Conservation (phyloP, 2,797 vertebrate species). For the Pogoniulus pusillus region DNA sequence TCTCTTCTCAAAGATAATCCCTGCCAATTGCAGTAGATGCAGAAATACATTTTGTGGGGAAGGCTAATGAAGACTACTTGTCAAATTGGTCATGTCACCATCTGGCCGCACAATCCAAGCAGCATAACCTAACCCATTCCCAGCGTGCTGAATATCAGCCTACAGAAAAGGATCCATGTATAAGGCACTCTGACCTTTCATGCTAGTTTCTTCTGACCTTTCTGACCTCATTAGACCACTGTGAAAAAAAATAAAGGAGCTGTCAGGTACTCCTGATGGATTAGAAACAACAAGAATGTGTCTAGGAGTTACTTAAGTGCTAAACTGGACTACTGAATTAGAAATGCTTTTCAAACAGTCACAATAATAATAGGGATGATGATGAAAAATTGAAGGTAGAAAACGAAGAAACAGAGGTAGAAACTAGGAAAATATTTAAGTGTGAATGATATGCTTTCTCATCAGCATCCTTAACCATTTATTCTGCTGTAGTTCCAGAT, state of each 20-base stretch:
- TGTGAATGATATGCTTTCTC: background rate
- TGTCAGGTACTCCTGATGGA: constrained; percentile 21
- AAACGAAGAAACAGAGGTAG: background rate
- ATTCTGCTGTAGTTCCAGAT: background rate
- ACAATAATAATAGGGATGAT: background rate
- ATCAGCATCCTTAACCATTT: background rate
- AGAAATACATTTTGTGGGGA: constrained; percentile 56
- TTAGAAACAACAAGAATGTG: constrained; percentile 55
- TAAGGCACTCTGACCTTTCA: constrained; percentile 52
- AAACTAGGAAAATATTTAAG: background rate
- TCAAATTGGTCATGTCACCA: constrained; percentile 65
- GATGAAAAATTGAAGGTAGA: background rate
- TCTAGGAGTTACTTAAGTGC: constrained; percentile 5
- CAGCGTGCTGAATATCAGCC: constrained; percentile 43
- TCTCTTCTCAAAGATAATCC: constrained; percentile 47
- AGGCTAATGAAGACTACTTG: constrained; percentile 61
- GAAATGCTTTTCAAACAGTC: constrained; percentile 25
- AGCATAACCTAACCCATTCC: constrained; percentile 7
- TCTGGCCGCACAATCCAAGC: constrained; percentile 48
- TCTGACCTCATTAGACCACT: constrained; percentile 54
- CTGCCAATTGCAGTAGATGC: constrained; percentile 49
- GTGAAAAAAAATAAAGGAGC: constrained; percentile 38
- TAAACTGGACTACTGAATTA: constrained; percentile 9
- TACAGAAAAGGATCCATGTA: constrained; percentile 1
- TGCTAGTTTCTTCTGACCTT: constrained; percentile 50